Conservation (phyloP, 2,113 vertebrate genomes). For the Morone saxatilis region DNA sequence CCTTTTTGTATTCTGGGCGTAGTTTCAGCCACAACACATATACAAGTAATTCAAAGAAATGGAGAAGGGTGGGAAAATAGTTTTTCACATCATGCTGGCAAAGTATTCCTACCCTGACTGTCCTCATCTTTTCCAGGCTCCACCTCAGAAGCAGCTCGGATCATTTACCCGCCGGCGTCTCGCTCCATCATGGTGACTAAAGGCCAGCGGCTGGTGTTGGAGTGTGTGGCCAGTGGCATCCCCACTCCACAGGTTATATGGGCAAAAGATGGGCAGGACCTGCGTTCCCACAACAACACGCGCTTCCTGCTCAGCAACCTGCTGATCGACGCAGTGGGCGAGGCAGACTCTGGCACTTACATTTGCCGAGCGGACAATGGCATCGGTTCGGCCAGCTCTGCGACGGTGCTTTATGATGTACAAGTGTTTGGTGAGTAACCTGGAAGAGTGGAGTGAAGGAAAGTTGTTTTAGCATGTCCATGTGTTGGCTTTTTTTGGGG, state of each 20-base stretch:
- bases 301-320: constrained; percentile 96
- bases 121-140: constrained; percentile 84
- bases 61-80: not conserved
- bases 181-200: constrained; percentile 97
- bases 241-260: constrained; percentile 93
- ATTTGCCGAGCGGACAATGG: constrained; percentile 92
- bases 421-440: constrained; percentile 95
- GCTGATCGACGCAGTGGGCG: constrained; percentile 90
- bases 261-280: constrained; percentile 91
- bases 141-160: constrained; percentile 93
- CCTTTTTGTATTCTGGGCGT: not conserved
- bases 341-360: constrained; percentile 95
- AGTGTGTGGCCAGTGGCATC: constrained; percentile 96
- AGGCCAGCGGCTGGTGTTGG: constrained; percentile 95
- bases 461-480: not conserved
- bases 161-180: constrained; percentile 93
- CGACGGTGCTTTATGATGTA: constrained; percentile 91
- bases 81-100: not conserved
- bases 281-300: constrained; percentile 91
- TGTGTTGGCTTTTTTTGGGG: not conserved
- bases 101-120: not conserved
- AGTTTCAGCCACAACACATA: not conserved
- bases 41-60: not conserved
- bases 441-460: not conserved
- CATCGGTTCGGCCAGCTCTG: constrained; percentile 83